Evolutionary conservation across 2,797 vertebrate genomes (phyloP), one percentile per base, ranked within the genome.

Genomic region (Spinus pinus): DNA sequence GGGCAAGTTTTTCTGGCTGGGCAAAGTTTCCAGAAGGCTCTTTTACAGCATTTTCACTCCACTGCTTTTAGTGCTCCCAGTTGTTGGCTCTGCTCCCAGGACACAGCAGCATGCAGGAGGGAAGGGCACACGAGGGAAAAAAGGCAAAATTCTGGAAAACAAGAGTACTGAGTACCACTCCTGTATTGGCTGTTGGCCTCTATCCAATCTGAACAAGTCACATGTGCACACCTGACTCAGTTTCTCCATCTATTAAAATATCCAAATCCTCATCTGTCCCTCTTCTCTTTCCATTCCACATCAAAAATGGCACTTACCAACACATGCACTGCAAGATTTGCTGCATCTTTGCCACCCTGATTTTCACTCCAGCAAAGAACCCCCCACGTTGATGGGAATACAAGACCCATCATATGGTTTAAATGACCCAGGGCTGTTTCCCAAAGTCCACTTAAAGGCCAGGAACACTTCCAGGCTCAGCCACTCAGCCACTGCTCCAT

Each of bases 81-180:
- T 82, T 67, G 88, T 84, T 96, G 95, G 95, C 92, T 90, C 50
- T 54, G 69, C 91, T 96, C 93, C 91, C 77, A 86, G 72, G 94
- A 88, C 87, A 72, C 66, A 86, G 81, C 51, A 81, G 75, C 81
- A 71, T 64, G 81, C 75, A 87, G 27, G 49, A 92, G 81, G 41
- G 56, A 94, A 96, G 33, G 64, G 71, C 86, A 91, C 64, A 89
- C 0, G 0, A 62, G 78, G 64, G 46, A 16, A 58, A 58, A 84
- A 60, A 88, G 9, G 23, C 46, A 83, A 88, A 83, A 66, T 92
- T 82, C 60, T 70, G 60, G 31, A 88, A 82, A 56, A 75, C 33
- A 64, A 49, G 56, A 88, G 41, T 49, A 49, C 24, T 1, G 0
- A 53, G 44, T 6, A 12, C 49, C 30, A 35, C 46, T 87, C 41